Percentiles rank a stretch among this genome's conserved stretches.
phyloP scores from a whole-genome alignment of 2,797 vertebrate genomes.

The Anguilla marmorata region DNA sequence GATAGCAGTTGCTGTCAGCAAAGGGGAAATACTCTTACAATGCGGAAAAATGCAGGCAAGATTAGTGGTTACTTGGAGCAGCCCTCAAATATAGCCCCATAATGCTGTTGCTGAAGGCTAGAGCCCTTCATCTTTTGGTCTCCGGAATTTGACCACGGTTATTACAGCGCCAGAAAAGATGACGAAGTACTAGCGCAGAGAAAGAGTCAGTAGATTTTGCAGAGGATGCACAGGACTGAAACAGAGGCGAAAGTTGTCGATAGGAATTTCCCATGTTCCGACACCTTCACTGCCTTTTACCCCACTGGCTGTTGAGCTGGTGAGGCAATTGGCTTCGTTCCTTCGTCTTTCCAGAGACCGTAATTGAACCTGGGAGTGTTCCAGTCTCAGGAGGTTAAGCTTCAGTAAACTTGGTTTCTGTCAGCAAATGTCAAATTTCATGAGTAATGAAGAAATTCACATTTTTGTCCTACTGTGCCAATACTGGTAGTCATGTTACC shows the following conservation, averaged over 20 bases:
- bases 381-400: not conserved
- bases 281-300: not conserved
- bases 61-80: constrained; percentile 8
- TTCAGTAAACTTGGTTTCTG: not conserved
- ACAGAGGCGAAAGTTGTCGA: not conserved
- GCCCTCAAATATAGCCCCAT: not conserved
- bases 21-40: not conserved
- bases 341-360: not conserved
- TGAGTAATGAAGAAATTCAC: not conserved
- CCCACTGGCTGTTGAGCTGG: not conserved
- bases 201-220: not conserved
- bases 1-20: not conserved
- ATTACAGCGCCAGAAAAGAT: not conserved
- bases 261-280: not conserved
- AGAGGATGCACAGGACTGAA: not conserved
- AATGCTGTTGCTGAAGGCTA: not conserved
- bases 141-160: not conserved
- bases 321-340: not conserved
- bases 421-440: not conserved
- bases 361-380: not conserved
- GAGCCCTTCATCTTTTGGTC: constrained; percentile 4
- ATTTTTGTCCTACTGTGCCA: not conserved
- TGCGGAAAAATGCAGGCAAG: not conserved
- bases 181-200: not conserved
- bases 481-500: not conserved